Evolutionary conservation across 1,140 invertebrate species (phyloP), one percentile per base, ranked within the genome.

Genomic region (Heliconius eleuchia): DNA sequence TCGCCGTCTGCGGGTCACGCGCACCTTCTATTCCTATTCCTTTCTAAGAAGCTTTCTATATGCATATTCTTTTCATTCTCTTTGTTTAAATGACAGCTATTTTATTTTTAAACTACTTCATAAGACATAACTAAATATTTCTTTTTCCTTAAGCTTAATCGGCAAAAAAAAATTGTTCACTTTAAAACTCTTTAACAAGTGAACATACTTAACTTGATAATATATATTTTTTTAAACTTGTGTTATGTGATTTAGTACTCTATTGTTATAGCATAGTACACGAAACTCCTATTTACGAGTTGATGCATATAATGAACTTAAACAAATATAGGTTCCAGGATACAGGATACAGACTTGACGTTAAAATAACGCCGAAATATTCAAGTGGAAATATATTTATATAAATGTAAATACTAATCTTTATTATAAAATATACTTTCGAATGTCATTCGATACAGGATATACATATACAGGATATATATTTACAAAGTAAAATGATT

Each of bases 41-140:
- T 94, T 94, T 93, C 91, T 94, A 94, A 93, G 89, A 88, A 92
- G 89, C 92, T 94, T 93, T 94, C 92, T 93, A 94, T 87, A 74
- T 81, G 52, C 82, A 81, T 88, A 88, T 85, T 57, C 50, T 78
- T 66, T 74, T 81, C 83, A 74, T 71, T 81, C 84, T 81, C 74
- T 71, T 80, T 80, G 78, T 77, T 77, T 72, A 30, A 77, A 52
- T 27, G 60, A 5, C 18, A 46, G 9, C 19, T 55, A 71, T 23
- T 50, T 71, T 27, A 52, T 77, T 71, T 77, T 71, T 34, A n/a
- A n/a, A 23, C n/a, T 60, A n/a, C 52, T 55, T 55, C 52, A 18
- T 55, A 7, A 1, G 52, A 6, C 6, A 55, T 13, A 7, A 55
- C 7, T 55, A 55, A n/a, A 19, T 19, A 55, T 19, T 19, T 18